Conservation (phyloP, 30 jellyfish, hydroid and myxozoan species). For the Aurelia sp. region DNA sequence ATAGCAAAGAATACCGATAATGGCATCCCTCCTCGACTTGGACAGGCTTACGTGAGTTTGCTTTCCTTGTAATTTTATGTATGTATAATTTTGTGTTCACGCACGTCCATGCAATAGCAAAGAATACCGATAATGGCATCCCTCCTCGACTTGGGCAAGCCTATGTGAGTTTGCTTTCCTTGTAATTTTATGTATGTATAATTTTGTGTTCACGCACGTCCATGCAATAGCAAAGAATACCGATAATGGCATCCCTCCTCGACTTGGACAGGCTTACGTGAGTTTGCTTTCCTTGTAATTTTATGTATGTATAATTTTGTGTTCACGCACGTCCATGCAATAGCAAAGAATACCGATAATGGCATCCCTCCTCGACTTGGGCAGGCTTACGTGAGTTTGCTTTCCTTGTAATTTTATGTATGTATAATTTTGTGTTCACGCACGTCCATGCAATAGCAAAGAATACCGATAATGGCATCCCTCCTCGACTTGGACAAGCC, state of each 20-base stretch:
- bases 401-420: not conserved
- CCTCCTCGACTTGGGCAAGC: constrained; percentile 91
- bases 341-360: too few species aligned
- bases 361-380: constrained; percentile 89
- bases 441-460: too few species aligned
- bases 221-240: too few species aligned
- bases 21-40: constrained; percentile 87
- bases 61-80: not conserved
- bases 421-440: too few species aligned
- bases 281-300: not conserved
- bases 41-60: constrained; percentile 71
- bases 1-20: too few species aligned
- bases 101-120: too few species aligned
- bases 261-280: constrained; percentile 82
- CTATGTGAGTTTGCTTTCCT: constrained; percentile 25
- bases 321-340: too few species aligned
- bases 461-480: constrained; percentile 89
- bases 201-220: too few species aligned
- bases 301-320: not conserved
- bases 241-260: constrained; percentile 89
- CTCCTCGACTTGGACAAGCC: constrained; percentile 88
- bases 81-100: too few species aligned
- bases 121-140: constrained; percentile 86
- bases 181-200: not conserved
- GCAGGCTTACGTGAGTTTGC: constrained; percentile 64